Conservation (phyloP, 1,140 invertebrate species). For the Bombus turneri region DNA sequence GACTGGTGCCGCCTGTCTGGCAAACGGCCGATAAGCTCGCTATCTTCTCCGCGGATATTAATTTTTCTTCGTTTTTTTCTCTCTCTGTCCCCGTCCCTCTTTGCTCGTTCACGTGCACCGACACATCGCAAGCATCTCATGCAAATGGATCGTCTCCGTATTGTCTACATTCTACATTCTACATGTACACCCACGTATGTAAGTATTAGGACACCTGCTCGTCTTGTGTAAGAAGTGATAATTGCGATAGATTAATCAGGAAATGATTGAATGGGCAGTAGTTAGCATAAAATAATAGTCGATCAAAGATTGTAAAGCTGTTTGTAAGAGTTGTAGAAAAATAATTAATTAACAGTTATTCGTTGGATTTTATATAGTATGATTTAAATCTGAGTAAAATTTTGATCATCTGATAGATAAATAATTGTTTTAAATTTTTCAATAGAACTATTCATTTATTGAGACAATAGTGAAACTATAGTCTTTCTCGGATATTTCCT, state of each 20-base stretch:
- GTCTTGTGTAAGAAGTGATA: neutral
- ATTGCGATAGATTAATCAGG: neutral
- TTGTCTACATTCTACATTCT: neutral
- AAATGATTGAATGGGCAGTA: neutral
- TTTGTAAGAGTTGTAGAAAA: neutral
- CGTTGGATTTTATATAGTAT: neutral
- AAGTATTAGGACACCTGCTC: neutral
- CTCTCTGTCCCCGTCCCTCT: neutral
- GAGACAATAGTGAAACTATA: too few species aligned
- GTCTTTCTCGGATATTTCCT: too few species aligned
- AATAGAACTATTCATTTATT: too few species aligned
- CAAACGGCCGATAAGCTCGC: slow-evolving; percentile 56
- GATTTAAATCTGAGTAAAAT: neutral
- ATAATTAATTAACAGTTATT: neutral
- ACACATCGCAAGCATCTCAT: slow-evolving; percentile 8
- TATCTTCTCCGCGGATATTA: slow-evolving; percentile 68
- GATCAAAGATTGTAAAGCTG: neutral
- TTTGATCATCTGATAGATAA: neutral
- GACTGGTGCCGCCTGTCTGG: slow-evolving; percentile 52
- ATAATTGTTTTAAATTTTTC: neutral
- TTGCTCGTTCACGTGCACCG: slow-evolving; percentile 4
- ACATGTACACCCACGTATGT: too few species aligned
- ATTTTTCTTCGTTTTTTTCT: slow-evolving; percentile 47
- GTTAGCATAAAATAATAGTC: neutral
- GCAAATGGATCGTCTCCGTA: slow-evolving; percentile 8